phyloP scores from a whole-genome alignment of 2,113 vertebrate species.

The Diphyllodes magnificus region DNA sequence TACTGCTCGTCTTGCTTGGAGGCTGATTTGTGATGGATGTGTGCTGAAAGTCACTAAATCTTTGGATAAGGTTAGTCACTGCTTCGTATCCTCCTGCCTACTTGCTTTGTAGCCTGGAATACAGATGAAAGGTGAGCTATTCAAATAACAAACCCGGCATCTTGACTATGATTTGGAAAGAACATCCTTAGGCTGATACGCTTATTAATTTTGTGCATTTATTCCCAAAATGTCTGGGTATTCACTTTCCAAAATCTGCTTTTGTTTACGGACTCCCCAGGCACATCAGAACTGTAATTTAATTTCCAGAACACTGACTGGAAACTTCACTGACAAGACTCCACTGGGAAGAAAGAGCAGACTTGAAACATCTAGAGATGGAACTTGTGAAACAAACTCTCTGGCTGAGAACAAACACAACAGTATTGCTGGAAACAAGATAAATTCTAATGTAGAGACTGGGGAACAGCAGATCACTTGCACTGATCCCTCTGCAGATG shows the following conservation, averaged over 20 bases:
- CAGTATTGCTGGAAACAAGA: background rate
- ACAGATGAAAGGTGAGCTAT: background rate
- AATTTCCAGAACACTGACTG: constrained; percentile 24
- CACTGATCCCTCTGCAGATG: background rate
- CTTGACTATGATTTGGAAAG: background rate
- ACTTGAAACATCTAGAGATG: background rate
- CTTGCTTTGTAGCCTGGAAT: background rate
- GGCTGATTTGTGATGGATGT: constrained; percentile 90
- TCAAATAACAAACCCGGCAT: background rate
- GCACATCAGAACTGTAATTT: constrained; percentile 49
- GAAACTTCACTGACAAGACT: background rate
- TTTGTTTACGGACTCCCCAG: constrained; percentile 66
- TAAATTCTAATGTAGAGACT: background rate
- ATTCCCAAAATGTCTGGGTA: constrained; percentile 21
- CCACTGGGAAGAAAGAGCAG: constrained; percentile 4
- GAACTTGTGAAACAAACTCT: background rate
- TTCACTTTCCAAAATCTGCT: constrained; percentile 51
- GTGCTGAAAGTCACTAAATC: constrained; percentile 85
- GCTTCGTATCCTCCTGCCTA: background rate
- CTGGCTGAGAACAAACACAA: background rate
- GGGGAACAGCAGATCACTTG: background rate
- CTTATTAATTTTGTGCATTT: constrained; percentile 1
- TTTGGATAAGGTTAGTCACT: constrained; percentile 84
- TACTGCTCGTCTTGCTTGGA: constrained; percentile 86
- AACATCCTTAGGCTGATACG: background rate